Conservation (phyloP, 2,888 invertebrate genomes). For the Orthosia gracilis region DNA sequence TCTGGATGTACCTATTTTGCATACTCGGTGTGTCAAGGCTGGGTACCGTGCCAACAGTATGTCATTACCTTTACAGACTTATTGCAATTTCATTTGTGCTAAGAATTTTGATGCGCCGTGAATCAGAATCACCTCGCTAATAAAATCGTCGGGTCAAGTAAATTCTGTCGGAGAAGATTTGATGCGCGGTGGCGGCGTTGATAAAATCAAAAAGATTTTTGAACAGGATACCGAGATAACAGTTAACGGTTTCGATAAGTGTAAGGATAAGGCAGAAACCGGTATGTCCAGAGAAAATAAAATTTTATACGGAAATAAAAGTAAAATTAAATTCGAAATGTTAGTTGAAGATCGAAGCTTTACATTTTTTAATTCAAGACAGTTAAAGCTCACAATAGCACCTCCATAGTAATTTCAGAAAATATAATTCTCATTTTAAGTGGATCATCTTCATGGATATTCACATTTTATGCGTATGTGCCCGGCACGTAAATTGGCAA, state of each 20-base stretch:
- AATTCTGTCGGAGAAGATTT: slow-evolving; percentile 14
- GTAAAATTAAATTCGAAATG: background rate
- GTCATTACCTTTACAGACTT: slow-evolving; percentile 55
- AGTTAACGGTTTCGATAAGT: slow-evolving; percentile 34
- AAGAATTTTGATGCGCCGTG: slow-evolving; percentile 47
- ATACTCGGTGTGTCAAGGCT: slow-evolving; percentile 68
- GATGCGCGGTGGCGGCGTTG: slow-evolving; percentile 15
- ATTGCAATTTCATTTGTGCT: slow-evolving; percentile 53
- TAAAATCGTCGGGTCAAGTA: slow-evolving; percentile 16
- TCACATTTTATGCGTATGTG: no score
- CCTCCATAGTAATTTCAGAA: background rate
- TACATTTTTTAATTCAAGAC: slow-evolving; percentile 16
- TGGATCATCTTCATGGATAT: background rate
- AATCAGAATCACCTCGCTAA: slow-evolving; percentile 32
- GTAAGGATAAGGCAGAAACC: slow-evolving; percentile 19
- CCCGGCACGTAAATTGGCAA: no score
- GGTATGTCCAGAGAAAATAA: slow-evolving; percentile 19
- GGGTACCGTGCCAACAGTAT: slow-evolving; percentile 54
- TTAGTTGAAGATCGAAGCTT: background rate
- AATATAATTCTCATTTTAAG: background rate
- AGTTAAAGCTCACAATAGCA: background rate
- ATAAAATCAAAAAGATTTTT: slow-evolving; percentile 43
- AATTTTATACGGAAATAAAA: background rate
- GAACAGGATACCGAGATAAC: slow-evolving; percentile 24
- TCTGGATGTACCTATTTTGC: slow-evolving; percentile 53